Evolutionary conservation across 2,797 vertebrate genomes (phyloP).

Genomic region (Mormyrops boulengeri): DNA sequence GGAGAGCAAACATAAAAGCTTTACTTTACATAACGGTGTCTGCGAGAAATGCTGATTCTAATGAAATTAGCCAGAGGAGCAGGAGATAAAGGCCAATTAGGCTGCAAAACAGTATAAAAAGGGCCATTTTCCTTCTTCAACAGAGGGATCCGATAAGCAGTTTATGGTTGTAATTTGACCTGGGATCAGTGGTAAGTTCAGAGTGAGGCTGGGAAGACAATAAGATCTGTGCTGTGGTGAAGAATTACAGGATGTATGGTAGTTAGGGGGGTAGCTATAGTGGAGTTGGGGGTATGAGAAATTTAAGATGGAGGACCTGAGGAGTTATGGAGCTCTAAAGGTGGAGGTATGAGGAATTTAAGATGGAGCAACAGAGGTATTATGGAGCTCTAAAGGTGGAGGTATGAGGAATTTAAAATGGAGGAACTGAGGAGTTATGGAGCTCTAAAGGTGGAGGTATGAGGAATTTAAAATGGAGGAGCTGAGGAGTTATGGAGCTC

Average conservation of each 20-base stretch:
- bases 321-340: too few species aligned
- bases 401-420: too few species aligned
- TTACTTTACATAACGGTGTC: not conserved
- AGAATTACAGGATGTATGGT: not conserved
- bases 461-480: not conserved
- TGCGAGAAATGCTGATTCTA: not conserved
- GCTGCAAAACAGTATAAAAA: not conserved
- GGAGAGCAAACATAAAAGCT: not conserved
- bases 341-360: too few species aligned
- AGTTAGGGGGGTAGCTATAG: not conserved
- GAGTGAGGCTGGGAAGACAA: not conserved
- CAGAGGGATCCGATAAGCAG: not conserved
- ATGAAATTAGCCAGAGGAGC: slow-evolving; percentile 10
- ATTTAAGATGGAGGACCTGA: not conserved
- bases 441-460: too few species aligned
- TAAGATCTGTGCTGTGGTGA: not conserved
- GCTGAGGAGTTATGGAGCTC: not conserved
- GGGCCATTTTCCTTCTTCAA: not conserved
- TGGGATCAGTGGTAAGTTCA: slow-evolving; percentile 7
- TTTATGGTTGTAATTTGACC: not conserved
- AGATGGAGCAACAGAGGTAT: too few species aligned
- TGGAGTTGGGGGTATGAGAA: not conserved
- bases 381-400: too few species aligned
- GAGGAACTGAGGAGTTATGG: too few species aligned
- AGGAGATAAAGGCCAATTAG: slow-evolving; percentile 10